Base-by-base conservation (phyloP, 2,113 vertebrate genomes). In the Chionodraco myersi region DNA sequence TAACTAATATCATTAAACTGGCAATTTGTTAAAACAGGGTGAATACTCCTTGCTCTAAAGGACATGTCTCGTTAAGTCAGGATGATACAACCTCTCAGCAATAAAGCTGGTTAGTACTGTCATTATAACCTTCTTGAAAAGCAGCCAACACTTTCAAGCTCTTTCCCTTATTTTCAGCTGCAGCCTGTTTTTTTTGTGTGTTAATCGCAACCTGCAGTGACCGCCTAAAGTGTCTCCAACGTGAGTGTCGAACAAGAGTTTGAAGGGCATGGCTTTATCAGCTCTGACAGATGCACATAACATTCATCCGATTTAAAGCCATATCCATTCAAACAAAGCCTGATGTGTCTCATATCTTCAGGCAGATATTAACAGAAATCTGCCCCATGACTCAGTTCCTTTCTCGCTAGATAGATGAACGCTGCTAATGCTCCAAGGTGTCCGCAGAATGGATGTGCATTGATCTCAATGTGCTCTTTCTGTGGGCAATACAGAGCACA, bases 371-470 rank as follows among this genome's bases (percentile, higher is more conserved):
- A 86, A 59, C 56, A 61, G 74, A 87, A 80, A 82, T 83, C 47
- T 81, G 65, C 60, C 84, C 87, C 89, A 82, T 85, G 84, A 88
- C 85, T 68, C 70, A 45, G 68, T 67, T 81, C 70, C 79, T 86
- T 75, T 79, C 76, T 65, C 49, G 54, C 41, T n/a, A 34, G 75
- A 90, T 73, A 75, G 77, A 90, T 89, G 75, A 83, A 77, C 36
- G 65, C 60, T 18, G 54, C 59, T 77, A 77, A 85, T 82, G 68
- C 53, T 67, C 52, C 61, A 60, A 68, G 75, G 80, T 78, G 80
- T 86, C 88, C 79, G 63, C 67, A 77, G 69, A 83, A 91, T 75
- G 73, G 79, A 90, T 88, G 78, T 73, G 76, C 76, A 84, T 62
- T 89, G 83, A 86, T 84, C 49, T 83, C 65, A 68, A 49, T 81